Conservation (phyloP, 2,113 vertebrate genomes). For the Mormoops blainvillei region DNA sequence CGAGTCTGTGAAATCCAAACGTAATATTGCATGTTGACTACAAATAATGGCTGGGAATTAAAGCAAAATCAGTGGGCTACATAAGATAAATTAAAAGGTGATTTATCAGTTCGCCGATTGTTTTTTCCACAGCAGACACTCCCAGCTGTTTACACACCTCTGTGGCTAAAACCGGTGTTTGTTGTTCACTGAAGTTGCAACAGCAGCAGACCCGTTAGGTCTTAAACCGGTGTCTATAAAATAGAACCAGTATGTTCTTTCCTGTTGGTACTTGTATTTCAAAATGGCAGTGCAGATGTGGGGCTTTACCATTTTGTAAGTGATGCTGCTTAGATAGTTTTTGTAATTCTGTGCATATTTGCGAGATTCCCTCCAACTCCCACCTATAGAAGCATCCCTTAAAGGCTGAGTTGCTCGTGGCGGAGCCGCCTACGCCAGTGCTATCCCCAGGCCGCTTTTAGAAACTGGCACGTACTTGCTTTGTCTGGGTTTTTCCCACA, state of each 20-base stretch:
- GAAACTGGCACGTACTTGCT: neutral
- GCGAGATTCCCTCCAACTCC: neutral
- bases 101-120: neutral
- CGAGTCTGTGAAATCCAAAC: neutral
- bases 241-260: neutral
- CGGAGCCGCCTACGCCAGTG: too few species aligned
- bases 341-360: neutral
- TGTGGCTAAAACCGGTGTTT: neutral
- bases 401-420: neutral
- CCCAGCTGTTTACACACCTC: neutral
- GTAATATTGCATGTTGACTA: neutral
- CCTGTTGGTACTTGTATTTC: neutral
- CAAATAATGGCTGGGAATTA: neutral
- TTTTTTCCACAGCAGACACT: neutral
- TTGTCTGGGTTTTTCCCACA: neutral
- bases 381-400: fast-evolving
- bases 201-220: neutral
- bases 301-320: neutral
- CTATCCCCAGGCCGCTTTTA: neutral
- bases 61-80: neutral
- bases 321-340: neutral
- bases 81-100: neutral
- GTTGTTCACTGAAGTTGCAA: neutral
- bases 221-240: neutral
- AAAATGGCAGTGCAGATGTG: neutral